Evolutionary conservation across 1,140 invertebrate genomes (phyloP), one percentile per base, ranked within the genome.

Genomic region (Halesus radiatus): DNA sequence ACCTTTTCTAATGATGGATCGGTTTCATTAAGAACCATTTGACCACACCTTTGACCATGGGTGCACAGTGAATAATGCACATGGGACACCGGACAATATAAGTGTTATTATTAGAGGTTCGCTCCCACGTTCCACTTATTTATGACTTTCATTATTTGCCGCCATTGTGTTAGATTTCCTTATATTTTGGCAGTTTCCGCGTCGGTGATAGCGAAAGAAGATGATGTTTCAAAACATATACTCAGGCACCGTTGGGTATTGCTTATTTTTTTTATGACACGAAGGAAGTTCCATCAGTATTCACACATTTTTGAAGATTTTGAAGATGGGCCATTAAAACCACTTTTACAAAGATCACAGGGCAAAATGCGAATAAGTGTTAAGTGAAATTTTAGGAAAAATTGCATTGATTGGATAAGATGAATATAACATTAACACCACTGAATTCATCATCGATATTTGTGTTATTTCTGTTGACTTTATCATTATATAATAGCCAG

Each of bases 71-170:
- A 8, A 22, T 60, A 68, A 68, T 68, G 32, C 7, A 60, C 13
- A 29, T 6, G 62, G 10, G 45, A 20, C 13, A 18, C 68, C 37
- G 10, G 5, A 13, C 37, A 10, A 45, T 32, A 45, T 45, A 45
- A 45, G 37, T 45, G 37, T 45, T 45, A 45, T 7, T 45, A 45
- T 45, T 45, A 13, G 37, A 45, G 32, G 23, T 29, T 29, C 26
- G 37, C 53, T 75, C 73, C 37, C 73, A 75, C 73, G 73, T 75
- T 58, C 73, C 32, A 58, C 53, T 58, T 75, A 7, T 75, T 75
- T 58, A 75, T 75, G 54, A 29, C 23, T 37, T 58, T 75, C 45
- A 23, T 75, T 75, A 75, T 75, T 75, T 75, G 73, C 73, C 56
- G 45, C 68, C 50, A 54, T 60, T 58, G 54, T 60, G 73, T 60